Evolutionary conservation across 2,888 invertebrate genomes (phyloP).

Genomic region (Melanophora roralis): DNA sequence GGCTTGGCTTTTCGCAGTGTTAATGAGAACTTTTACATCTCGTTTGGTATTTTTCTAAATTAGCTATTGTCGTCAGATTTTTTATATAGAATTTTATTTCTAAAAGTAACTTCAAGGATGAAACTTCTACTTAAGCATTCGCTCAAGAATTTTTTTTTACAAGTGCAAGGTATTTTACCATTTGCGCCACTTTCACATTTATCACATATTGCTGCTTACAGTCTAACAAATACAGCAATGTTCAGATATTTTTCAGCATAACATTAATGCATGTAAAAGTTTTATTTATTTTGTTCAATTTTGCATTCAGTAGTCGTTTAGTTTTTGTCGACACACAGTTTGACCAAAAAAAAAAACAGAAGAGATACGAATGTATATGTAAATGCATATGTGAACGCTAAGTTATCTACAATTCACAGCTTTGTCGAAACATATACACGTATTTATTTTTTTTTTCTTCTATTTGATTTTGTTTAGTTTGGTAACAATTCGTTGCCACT

Average conservation of each 20-base stretch:
- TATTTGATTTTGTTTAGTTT: conserved; percentile 22
- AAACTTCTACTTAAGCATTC: not conserved
- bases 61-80: no score
- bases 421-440: not conserved
- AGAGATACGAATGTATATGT: not conserved
- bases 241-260: not conserved
- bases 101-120: no score
- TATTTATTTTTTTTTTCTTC: not conserved
- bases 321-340: not conserved
- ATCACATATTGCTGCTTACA: not conserved
- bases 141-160: not conserved
- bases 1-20: no score
- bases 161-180: not conserved
- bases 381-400: no score
- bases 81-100: no score
- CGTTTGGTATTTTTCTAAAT: no score
- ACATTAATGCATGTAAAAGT: not conserved
- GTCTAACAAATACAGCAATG: not conserved
- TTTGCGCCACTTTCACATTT: not conserved
- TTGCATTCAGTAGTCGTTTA: conserved; percentile 6
- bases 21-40: no score
- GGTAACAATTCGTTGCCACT: conserved; percentile 52
- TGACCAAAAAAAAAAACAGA: not conserved
- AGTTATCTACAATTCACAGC: not conserved
- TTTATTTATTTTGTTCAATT: conserved; percentile 26